These are phyloP conservation scores for Odobenus rosmarus DNA, from an alignment of 2,113 vertebrate species.

Conservation along the genomic window DNA sequence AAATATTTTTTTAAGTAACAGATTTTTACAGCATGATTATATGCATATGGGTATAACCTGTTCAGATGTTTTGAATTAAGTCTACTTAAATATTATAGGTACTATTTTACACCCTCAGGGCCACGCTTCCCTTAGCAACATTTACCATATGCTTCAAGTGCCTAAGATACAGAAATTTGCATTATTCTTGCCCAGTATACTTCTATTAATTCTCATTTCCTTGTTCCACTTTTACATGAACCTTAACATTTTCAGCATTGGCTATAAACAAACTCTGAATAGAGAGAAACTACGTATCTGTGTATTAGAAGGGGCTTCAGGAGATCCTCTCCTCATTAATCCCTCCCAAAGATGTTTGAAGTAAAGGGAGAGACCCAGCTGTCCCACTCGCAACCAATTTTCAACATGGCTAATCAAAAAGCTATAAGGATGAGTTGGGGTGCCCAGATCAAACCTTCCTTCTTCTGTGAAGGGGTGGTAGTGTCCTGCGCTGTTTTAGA, in stretches of 20 bases:
- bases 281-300: not conserved
- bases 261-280: conserved; percentile 13
- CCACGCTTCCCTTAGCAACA: not conserved
- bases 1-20: not conserved
- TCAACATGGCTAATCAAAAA: not conserved
- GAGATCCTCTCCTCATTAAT: not conserved
- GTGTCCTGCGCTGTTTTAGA: conserved; percentile 90
- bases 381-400: not conserved
- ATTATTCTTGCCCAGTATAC: not conserved
- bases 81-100: not conserved
- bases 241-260: not conserved
- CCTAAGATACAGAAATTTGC: not conserved
- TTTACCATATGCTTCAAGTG: not conserved
- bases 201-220: conserved; percentile 4
- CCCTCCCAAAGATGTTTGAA: not conserved
- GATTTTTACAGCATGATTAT: not conserved
- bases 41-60: not conserved
- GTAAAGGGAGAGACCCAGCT: not conserved
- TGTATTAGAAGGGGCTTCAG: not conserved
- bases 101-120: not conserved
- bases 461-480: conserved; percentile 91
- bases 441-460: conserved; percentile 89
- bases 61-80: not conserved
- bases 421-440: not conserved
- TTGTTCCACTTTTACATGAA: conserved; percentile 38